phyloP scores from a whole-genome alignment of 2,113 vertebrate genomes.

The Sinocyclocheilus rhinocerous region DNA sequence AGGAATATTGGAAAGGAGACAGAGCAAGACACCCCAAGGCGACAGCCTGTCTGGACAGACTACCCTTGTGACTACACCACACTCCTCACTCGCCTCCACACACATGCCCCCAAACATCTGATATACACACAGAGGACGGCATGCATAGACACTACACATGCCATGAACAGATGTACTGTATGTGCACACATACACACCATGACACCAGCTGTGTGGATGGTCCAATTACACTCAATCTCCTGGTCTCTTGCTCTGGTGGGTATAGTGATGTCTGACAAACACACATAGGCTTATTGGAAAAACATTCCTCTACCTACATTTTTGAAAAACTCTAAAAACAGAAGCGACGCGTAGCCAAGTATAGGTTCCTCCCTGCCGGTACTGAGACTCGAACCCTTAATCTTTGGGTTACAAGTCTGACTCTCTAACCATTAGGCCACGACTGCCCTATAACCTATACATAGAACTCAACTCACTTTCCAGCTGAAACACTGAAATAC shows the following conservation, averaged over 20 bases:
- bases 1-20: constrained; percentile 68
- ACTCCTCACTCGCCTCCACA: constrained; percentile 34
- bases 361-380: too few relatives aligned
- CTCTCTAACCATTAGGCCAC: too few relatives aligned
- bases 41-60: constrained; percentile 72
- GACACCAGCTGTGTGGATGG: neutral
- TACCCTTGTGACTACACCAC: constrained; percentile 25
- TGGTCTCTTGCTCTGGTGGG: neutral
- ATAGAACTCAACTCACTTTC: too few relatives aligned
- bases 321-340: neutral
- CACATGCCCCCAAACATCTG: neutral
- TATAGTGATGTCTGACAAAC: neutral
- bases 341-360: too few relatives aligned
- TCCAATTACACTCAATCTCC: constrained; percentile 44
- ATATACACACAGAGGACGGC: neutral
- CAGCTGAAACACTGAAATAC: too few relatives aligned
- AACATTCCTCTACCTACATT: neutral
- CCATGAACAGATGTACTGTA: neutral
- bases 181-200: neutral
- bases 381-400: too few relatives aligned
- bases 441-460: too few relatives aligned
- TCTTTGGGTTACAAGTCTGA: too few relatives aligned
- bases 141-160: neutral
- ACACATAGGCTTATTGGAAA: neutral
- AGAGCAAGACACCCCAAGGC: constrained; percentile 67